Percentiles rank a stretch among this genome's conserved stretches.
These are phyloP conservation scores for Choloepus hoffmanni DNA, from an alignment of 2,113 vertebrate species.

Conservation along the genomic window DNA sequence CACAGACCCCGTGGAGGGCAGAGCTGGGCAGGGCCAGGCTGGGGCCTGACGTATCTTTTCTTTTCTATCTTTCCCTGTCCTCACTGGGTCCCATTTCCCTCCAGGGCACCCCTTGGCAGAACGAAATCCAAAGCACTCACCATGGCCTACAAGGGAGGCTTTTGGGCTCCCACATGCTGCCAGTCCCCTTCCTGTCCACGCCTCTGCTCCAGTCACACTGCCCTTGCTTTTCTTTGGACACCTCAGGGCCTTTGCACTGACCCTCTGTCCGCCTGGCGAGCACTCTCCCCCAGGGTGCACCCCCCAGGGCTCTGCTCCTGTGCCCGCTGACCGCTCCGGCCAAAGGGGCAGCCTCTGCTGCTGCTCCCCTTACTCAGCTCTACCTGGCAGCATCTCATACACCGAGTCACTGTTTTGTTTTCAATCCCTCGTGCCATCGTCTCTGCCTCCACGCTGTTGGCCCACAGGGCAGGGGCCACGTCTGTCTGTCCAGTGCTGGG, in stretches of 20 bases:
- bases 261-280: fast-evolving
- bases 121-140: not conserved
- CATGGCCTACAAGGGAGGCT: fast-evolving
- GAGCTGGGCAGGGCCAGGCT: not conserved
- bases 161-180: not conserved
- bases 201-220: not conserved
- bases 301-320: not conserved
- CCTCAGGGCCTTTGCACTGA: conserved; percentile 6
- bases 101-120: not conserved
- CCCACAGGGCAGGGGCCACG: not conserved
- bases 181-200: fast-evolving
- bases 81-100: not conserved
- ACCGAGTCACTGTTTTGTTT: not conserved
- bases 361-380: not conserved
- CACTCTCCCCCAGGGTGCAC: not conserved
- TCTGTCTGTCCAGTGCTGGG: not conserved
- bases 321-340: not conserved
- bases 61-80: too few species aligned
- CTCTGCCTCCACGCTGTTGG: not conserved
- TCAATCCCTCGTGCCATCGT: fast-evolving
- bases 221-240: not conserved
- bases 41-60: not conserved
- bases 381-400: not conserved
- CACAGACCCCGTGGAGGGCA: not conserved
- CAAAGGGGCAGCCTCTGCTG: too few species aligned